These are phyloP conservation scores for Trigoniulus corallinus DNA, from an alignment of 1,140 invertebrate genomes.

Conservation along the genomic window DNA sequence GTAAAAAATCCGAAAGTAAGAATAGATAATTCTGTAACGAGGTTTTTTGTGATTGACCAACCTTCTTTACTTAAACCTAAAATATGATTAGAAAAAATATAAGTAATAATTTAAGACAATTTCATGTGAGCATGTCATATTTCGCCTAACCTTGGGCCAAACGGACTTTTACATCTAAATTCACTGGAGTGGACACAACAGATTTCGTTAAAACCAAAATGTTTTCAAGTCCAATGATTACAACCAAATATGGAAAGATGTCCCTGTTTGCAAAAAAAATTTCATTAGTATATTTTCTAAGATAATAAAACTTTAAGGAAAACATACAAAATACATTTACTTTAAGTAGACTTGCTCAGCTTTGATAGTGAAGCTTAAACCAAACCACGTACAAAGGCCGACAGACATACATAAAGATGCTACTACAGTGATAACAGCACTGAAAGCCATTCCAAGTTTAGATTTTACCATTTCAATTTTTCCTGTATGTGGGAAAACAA, in stretches of 20 bases:
- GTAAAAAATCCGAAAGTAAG: conserved; percentile 78
- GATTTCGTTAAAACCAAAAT: conserved; percentile 87
- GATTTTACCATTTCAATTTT: conserved; percentile 80
- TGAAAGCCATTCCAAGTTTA: conserved; percentile 74
- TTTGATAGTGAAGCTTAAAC: conserved; percentile 34
- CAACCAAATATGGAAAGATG: conserved; percentile 87
- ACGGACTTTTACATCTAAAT: conserved; percentile 83
- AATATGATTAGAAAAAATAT: not conserved
- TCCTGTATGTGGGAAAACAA: conserved; percentile 16
- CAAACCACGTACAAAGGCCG: conserved; percentile 85
- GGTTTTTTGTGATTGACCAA: conserved; percentile 91
- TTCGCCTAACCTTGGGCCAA: conserved; percentile 59
- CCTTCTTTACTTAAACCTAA: conserved; percentile 70
- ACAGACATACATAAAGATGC: conserved; percentile 82
- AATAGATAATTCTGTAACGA: conserved; percentile 81
- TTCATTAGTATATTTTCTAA: too few species aligned
- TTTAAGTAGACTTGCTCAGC: conserved; percentile 5
- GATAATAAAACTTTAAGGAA: conserved; percentile 7
- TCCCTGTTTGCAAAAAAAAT: conserved; percentile 26
- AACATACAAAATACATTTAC: not conserved
- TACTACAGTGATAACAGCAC: conserved; percentile 71
- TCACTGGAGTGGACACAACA: conserved; percentile 74
- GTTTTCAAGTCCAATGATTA: conserved; percentile 91
- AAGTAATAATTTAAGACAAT: conserved; percentile 2
- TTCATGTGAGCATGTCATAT: not conserved